Evolutionary conservation across 2,113 vertebrate genomes (phyloP), one percentile per base, ranked within the genome.

Genomic region (Phrynocephalus versicolor): DNA sequence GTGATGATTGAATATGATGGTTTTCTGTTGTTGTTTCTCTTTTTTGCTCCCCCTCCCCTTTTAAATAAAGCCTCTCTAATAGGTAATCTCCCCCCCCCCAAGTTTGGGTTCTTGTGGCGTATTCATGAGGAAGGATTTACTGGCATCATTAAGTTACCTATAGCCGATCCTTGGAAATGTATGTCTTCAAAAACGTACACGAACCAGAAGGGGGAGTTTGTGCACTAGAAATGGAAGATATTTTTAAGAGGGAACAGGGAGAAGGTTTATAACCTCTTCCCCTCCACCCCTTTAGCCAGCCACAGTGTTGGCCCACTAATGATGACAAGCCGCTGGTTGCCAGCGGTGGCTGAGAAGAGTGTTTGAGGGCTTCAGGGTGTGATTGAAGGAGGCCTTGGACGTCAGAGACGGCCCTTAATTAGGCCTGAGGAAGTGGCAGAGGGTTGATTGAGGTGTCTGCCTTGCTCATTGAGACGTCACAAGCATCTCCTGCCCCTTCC

Each of bases 151-250:
- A 83, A 69, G 21, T 35, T 89, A 89, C n/a, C 10, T 87, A 83
- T 73, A 90, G 87, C 71, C 30, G 76, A 8, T 78, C 70, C 85
- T 55, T 58, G 35, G 57, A 90, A 75, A 71, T 62, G 88, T 85
- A 85, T 62, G 87, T 4, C 37, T 19, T 1, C 51, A 67, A 41
- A 86, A 78, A 37, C 85, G 60, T 75, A 12, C 0, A 3, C 79
- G 23, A 80, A 84, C 90, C 93, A 92, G 88, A 88, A 93, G 92
- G 25, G 88, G 90, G 91, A 88, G 90, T 90, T 75, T 6, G 55
- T 75, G 88, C 82, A 84, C 85, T 73, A 87, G 62, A 88, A 88
- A 94, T 85, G 74, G 14, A 30, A 57, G 85, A 8, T 9, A 9
- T 65, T 65, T 12, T 67, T 72, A 81, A 30, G 10, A 45, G 57